Evolutionary conservation across 2,888 invertebrate genomes (phyloP), one percentile per base, ranked within the genome.

Genomic region (Nephrotoma appendiculata): DNA sequence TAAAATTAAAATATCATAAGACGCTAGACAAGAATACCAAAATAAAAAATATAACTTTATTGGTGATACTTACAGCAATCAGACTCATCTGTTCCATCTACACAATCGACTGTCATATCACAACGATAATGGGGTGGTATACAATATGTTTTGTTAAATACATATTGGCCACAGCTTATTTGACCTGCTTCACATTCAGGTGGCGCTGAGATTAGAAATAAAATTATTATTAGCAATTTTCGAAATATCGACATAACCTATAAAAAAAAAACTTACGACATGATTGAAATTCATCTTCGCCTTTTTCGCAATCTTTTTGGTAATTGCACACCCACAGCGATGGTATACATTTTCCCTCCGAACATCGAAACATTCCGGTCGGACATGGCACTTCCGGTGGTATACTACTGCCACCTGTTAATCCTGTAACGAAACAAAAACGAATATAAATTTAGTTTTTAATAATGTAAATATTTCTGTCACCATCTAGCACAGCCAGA

Each of bases 111-210:
- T 88, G 95, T 96, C 95, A 96, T 97, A 93, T 98, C 98, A 93
- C 98, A 98, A 92, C 96, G 95, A 92, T 97, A 95, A 93, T 98
- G 96, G 88, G 96, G 96, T 87, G 98, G 98, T 91, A 98, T 96
- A 92, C 98, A 98, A 92, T 97, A 98, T 44, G 98, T 98, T 92
- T 96, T 97, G 93, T 98, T 98, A 94, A 97, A 98, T 89, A 96
- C 95, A 93, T 98, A 98, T 92, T 97, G 97, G 86, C 96, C 95
- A 92, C 98, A 99, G 71, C 96, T 96, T 90, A 98, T 94, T 93
- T 98, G 97, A 1, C 96, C 96, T 86, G 95, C 94, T 89, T 98
- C 98, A 92, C 98, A 99, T 90, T 98, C 98, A 44, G 98, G 98
- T 86, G 98, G 97, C 87, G 98, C 98, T 98, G 93, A 11, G 41